Percentiles rank a stretch among this genome's conserved stretches.
phyloP scores from a whole-genome alignment of 2,113 vertebrate genomes.

The Ageneiosus marmoratus region DNA sequence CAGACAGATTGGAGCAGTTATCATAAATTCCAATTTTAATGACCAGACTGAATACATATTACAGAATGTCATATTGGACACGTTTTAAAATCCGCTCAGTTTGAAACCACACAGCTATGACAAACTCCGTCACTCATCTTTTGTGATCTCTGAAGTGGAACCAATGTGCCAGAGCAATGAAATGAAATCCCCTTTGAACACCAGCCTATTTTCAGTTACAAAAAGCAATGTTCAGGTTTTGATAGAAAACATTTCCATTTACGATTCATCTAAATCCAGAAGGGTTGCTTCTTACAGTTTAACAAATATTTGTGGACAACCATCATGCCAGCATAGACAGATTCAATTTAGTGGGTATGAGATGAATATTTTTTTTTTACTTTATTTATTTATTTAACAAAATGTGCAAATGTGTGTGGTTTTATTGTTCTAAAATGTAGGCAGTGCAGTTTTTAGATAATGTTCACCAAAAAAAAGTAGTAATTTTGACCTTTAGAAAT shows the following conservation, averaged over 20 bases:
- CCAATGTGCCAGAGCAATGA: slow-evolving; percentile 39
- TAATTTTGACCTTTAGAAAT: background rate
- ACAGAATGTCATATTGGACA: slow-evolving; percentile 16
- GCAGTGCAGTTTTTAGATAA: background rate
- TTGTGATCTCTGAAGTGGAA: slow-evolving; percentile 51
- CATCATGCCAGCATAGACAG: slow-evolving; percentile 7
- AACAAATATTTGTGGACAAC: slow-evolving; percentile 26
- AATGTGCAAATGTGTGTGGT: no score
- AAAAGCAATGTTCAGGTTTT: slow-evolving; percentile 40
- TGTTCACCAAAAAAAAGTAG: background rate
- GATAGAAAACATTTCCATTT: slow-evolving; percentile 30
- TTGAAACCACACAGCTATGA: slow-evolving; percentile 47
- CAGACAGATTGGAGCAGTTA: background rate
- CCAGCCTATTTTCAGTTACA: slow-evolving; percentile 67
- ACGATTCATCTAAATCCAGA: slow-evolving; percentile 29
- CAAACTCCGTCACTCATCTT: slow-evolving; percentile 43
- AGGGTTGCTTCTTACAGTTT: slow-evolving; percentile 19
- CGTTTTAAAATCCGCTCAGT: slow-evolving; percentile 46
- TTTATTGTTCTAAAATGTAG: background rate
- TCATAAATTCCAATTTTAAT: slow-evolving; percentile 29
- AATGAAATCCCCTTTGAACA: slow-evolving; percentile 61
- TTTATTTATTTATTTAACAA: background rate
- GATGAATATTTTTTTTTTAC: background rate
- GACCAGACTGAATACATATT: slow-evolving; percentile 5
- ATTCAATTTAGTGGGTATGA: slow-evolving; percentile 18